Percentiles rank a stretch among this genome's conserved stretches.
Evolutionary conservation across 2,113 vertebrate genomes (phyloP).

Genomic region (Riparia riparia): DNA sequence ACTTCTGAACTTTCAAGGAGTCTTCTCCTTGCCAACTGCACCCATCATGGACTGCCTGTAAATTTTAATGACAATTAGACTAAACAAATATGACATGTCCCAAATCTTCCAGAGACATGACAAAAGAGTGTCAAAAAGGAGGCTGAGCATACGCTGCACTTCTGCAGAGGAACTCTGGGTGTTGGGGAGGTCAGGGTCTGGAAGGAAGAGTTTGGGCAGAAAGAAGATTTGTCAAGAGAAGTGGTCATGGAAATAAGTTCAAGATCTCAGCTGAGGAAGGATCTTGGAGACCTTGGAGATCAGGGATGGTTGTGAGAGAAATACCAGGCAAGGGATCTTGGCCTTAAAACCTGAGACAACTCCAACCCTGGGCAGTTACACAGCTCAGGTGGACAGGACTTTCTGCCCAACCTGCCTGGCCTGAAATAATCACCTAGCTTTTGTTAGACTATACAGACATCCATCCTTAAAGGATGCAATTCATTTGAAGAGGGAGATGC

Average conservation of each 20-base stretch:
- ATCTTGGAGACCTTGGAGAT: neutral
- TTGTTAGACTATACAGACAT: neutral
- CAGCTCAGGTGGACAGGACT: rapidly evolving
- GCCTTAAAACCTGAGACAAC: neutral
- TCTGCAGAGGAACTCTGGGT: neutral
- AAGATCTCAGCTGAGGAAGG: neutral
- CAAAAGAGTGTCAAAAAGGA: neutral
- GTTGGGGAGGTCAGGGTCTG: neutral
- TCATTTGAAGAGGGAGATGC: neutral
- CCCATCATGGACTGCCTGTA: neutral
- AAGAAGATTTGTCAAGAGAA: neutral
- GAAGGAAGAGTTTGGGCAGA: neutral
- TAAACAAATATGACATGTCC: neutral
- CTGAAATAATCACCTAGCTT: neutral
- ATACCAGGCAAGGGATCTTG: neutral
- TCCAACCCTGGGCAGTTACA: neutral
- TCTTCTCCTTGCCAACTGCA: neutral
- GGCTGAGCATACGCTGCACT: neutral
- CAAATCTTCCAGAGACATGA: neutral
- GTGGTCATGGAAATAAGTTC: neutral
- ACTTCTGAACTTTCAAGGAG: neutral
- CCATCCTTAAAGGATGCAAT: neutral
- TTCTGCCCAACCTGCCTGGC: neutral
- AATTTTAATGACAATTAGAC: neutral
- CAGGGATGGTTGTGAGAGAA: neutral